A percentile compares a stretch with the other conserved stretches of the same genome.
These are phyloP conservation scores for Odontocolon sp. DNA, from an alignment of 2,888 invertebrate species.

Conservation along the genomic window DNA sequence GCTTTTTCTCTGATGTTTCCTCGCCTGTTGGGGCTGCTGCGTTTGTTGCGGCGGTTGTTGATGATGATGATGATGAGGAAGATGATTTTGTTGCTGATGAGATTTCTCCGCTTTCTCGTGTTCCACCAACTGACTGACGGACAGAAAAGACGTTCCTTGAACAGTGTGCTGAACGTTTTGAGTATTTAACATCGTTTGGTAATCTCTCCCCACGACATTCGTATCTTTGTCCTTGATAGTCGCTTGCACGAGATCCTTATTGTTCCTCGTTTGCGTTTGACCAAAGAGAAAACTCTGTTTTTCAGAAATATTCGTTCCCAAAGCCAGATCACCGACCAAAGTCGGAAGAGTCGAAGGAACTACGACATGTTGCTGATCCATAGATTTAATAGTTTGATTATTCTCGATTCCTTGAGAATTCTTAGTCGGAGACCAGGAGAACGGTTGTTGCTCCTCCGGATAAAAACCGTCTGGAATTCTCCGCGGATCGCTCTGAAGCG, in stretches of 20 bases:
- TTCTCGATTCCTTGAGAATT: conserved; percentile 79
- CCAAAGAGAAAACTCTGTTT: conserved; percentile 77
- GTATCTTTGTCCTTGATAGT: conserved; percentile 73
- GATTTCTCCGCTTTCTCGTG: conserved; percentile 80
- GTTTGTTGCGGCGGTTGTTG: conserved; percentile 58
- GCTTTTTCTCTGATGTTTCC: conserved; percentile 76
- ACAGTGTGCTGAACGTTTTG: conserved; percentile 77
- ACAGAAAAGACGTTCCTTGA: conserved; percentile 82
- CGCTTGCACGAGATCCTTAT: conserved; percentile 44
- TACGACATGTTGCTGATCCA: conserved; percentile 76
- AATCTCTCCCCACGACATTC: conserved; percentile 69
- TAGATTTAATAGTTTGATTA: conserved; percentile 70
- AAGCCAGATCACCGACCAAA: conserved; percentile 84
- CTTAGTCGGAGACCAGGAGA: conserved; percentile 84
- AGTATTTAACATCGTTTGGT: conserved; percentile 74
- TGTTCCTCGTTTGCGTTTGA: conserved; percentile 68
- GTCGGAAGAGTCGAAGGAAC: conserved; percentile 83
- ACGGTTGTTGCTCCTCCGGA: conserved; percentile 82
- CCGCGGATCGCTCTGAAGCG: conserved; percentile 74
- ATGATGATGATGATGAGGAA: conserved; percentile 65
- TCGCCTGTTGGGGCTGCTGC: conserved; percentile 65
- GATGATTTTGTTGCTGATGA: conserved; percentile 67
- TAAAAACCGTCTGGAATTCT: conserved; percentile 73
- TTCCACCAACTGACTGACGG: conserved; percentile 86
- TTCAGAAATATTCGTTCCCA: conserved; percentile 79